phyloP scores from a whole-genome alignment of 2,888 invertebrate species.

The Oegoconia quadripuncta region DNA sequence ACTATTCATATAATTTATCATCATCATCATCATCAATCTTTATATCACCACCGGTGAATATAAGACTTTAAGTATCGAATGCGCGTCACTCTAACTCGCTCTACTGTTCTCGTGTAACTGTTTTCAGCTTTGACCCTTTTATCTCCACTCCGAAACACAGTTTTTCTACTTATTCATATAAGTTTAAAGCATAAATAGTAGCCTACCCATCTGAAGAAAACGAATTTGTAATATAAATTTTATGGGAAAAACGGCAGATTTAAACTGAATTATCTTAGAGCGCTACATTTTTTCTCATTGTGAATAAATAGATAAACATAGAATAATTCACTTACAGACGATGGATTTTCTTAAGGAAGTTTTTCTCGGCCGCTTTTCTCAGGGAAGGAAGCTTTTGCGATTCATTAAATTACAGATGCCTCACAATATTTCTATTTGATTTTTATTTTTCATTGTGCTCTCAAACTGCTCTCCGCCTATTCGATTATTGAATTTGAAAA shows the following conservation, averaged over 20 bases:
- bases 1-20: too few species aligned
- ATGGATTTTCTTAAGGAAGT: constrained; percentile 37
- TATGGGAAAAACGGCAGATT: constrained; percentile 4
- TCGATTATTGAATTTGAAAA: constrained; percentile 50
- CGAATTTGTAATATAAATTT: too few species aligned
- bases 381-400: constrained; percentile 41
- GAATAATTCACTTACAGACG: constrained; percentile 65
- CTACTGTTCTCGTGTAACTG: too few species aligned
- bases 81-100: too few species aligned
- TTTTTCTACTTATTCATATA: too few species aligned
- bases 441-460: constrained; percentile 67
- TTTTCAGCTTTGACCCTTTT: too few species aligned
- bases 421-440: constrained; percentile 73
- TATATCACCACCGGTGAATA: too few species aligned
- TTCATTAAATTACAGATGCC: constrained; percentile 62
- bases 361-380: constrained; percentile 20
- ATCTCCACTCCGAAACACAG: too few species aligned
- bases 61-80: too few species aligned
- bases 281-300: constrained; percentile 52
- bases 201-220: too few species aligned
- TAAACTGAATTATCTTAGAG: constrained; percentile 30
- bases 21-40: too few species aligned
- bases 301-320: constrained; percentile 71
- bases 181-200: too few species aligned
- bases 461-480: constrained; percentile 31